A percentile compares a stretch with the other conserved stretches of the same genome.
phyloP scores from a whole-genome alignment of 2,888 invertebrate genomes.

The Melieria omissa region DNA sequence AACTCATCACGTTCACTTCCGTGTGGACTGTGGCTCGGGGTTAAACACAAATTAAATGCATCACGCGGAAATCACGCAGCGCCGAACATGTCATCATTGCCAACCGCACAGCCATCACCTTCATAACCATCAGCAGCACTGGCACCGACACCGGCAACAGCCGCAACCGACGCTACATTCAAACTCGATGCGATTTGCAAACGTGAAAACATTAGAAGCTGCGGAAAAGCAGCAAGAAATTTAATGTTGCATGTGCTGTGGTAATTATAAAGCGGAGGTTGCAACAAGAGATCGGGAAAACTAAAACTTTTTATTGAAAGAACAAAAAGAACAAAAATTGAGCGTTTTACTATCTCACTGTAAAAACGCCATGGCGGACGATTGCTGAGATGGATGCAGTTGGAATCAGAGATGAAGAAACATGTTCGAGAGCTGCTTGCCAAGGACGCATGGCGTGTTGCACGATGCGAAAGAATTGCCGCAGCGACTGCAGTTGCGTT shows the following conservation, averaged over 20 bases:
- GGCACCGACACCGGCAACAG: background rate
- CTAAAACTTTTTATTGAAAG: background rate
- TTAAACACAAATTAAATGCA: constrained; percentile 44
- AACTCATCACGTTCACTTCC: constrained; percentile 4
- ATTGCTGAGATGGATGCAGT: no score
- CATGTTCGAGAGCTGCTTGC: no score
- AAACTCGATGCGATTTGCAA: no score
- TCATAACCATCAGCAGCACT: background rate
- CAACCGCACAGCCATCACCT: background rate
- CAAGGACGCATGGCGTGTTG: no score
- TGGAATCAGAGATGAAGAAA: no score
- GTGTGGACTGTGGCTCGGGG: constrained; percentile 36
- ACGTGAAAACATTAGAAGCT: background rate
- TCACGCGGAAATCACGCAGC: constrained; percentile 39
- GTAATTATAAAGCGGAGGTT: constrained; percentile 38
- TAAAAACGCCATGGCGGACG: no score
- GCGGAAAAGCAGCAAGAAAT: constrained; percentile 1
- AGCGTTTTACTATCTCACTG: background rate
- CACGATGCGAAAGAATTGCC: no score
- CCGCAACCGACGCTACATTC: no score
- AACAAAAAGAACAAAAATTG: background rate
- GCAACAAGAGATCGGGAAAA: background rate
- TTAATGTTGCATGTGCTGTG: constrained; percentile 43
- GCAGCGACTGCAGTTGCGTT: no score
- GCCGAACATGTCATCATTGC: background rate